These are phyloP conservation scores for Eudasyphora cyanicolor DNA, from an alignment of 2,888 invertebrate species.

Conservation along the genomic window DNA sequence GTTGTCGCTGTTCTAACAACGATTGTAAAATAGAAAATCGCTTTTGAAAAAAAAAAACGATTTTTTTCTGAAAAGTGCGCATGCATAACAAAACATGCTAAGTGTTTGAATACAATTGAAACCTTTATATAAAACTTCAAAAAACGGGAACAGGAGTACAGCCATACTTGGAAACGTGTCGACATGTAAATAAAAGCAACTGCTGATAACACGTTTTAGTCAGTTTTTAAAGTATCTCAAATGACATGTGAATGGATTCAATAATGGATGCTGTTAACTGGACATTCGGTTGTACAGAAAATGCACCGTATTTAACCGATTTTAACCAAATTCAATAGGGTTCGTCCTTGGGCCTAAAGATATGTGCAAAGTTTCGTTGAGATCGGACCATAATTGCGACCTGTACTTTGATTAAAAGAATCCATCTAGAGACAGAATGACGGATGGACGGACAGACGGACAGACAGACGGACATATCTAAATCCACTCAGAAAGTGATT, in stretches of 20 bases:
- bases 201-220: conserved; percentile 24
- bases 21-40: conserved; percentile 1
- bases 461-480: background rate
- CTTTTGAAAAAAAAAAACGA: no score
- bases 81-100: conserved; percentile 21
- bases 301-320: no score
- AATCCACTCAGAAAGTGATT: no score
- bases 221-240: background rate
- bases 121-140: conserved; percentile 24
- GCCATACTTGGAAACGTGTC: background rate
- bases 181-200: background rate
- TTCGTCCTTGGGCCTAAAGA: no score
- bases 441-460: background rate
- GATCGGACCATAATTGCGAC: no score
- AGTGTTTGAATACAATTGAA: conserved; percentile 26
- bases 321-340: no score
- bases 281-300: no score
- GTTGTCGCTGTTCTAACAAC: conserved; percentile 1
- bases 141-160: background rate
- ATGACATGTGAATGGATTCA: background rate
- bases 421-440: no score
- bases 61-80: conserved; percentile 16
- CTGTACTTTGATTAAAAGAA: no score
- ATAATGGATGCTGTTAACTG: background rate
- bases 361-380: no score